Evolutionary conservation across 2,888 invertebrate species (phyloP).

Genomic region (Lordiphosa fenestrarum): DNA sequence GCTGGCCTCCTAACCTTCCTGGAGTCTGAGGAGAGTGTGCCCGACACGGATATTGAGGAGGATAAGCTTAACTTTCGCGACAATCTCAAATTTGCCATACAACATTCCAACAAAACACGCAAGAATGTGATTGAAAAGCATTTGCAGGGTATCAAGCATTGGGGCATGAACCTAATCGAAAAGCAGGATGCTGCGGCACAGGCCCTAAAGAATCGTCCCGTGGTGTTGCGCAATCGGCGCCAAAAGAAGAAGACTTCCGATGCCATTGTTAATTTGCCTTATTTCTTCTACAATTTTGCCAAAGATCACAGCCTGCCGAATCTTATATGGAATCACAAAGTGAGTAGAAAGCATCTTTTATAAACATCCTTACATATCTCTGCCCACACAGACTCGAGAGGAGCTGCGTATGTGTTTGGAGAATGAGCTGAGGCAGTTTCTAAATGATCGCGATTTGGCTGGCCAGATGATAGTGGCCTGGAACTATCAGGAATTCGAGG

Average conservation of each 20-base stretch:
- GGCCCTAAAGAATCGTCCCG: slow-evolving; percentile 86
- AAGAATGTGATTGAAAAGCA: slow-evolving; percentile 91
- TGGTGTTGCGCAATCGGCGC: slow-evolving; percentile 93
- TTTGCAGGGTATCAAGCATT: slow-evolving; percentile 85
- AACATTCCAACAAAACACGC: slow-evolving; percentile 85
- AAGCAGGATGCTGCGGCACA: slow-evolving; percentile 78
- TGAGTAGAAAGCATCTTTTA: slow-evolving; percentile 71
- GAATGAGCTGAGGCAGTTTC: slow-evolving; percentile 94
- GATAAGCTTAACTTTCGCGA: slow-evolving; percentile 90
- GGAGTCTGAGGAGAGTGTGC: slow-evolving; percentile 91
- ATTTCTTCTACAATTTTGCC: slow-evolving; percentile 97
- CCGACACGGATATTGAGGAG: slow-evolving; percentile 84
- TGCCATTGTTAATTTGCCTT: slow-evolving; percentile 82
- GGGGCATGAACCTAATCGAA: slow-evolving; percentile 83
- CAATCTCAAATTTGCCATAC: slow-evolving; percentile 96
- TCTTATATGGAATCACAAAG: slow-evolving; percentile 99
- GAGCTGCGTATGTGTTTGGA: slow-evolving; percentile 95
- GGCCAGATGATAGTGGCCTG: slow-evolving; percentile 92
- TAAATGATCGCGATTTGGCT: slow-evolving; percentile 93
- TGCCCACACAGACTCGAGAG: slow-evolving; percentile 89
- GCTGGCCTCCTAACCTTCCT: slow-evolving; percentile 93
- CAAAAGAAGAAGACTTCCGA: slow-evolving; percentile 81
- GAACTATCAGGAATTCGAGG: slow-evolving; percentile 99
- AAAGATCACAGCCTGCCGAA: slow-evolving; percentile 97
- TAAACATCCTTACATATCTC: no score